Conservation (phyloP, 2,797 vertebrate genomes). For the Orestias chungarensis region DNA sequence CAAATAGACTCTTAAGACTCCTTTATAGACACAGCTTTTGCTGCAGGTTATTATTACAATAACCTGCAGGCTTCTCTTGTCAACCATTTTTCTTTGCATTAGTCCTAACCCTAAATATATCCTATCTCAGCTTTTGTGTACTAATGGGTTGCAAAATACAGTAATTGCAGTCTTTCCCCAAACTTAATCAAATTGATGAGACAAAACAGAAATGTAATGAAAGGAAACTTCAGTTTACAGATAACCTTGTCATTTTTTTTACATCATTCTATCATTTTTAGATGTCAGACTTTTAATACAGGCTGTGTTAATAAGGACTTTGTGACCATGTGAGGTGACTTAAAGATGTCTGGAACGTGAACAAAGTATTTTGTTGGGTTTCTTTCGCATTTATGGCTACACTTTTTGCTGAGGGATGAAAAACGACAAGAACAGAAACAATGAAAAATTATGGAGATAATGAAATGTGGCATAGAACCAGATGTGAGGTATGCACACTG, state of each 20-base stretch:
- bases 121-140: not conserved
- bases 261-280: not conserved
- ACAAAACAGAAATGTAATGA: not conserved
- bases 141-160: not conserved
- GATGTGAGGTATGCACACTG: not conserved
- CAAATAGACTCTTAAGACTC: not conserved
- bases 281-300: not conserved
- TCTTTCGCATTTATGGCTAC: not conserved
- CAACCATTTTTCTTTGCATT: not conserved
- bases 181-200: not conserved
- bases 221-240: not conserved
- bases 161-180: not conserved
- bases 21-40: not conserved
- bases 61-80: not conserved
- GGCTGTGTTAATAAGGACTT: not conserved
- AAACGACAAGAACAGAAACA: not conserved
- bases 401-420: not conserved
- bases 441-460: constrained; percentile 1
- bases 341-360: not conserved
- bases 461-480: not conserved
- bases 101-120: not conserved
- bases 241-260: not conserved
- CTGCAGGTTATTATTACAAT: not conserved
- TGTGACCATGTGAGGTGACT: not conserved
- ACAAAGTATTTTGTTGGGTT: not conserved